A percentile compares a stretch with the other conserved stretches of the same genome.
Conservation (phyloP, 2,113 vertebrate species). For the Lethenteron camtschaticum region DNA sequence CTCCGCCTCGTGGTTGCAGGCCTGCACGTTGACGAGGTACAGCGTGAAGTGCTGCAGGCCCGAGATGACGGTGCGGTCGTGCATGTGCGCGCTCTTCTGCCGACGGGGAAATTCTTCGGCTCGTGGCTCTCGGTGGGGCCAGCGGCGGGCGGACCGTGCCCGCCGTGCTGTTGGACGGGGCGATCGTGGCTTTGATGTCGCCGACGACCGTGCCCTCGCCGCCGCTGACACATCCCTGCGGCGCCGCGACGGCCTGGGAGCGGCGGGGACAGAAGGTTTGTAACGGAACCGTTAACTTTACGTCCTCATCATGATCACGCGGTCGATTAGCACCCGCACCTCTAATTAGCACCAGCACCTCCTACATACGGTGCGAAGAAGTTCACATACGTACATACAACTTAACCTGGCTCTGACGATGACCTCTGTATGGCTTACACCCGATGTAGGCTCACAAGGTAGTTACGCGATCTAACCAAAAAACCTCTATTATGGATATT, state of each 20-base stretch:
- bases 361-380: too few relatives aligned
- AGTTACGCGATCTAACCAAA: too few relatives aligned
- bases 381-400: too few relatives aligned
- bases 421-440: too few relatives aligned
- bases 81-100: conserved; percentile 42
- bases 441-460: too few relatives aligned
- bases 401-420: too few relatives aligned
- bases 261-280: background rate
- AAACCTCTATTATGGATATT: background rate
- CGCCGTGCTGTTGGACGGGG: background rate
- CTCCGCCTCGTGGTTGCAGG: conserved; percentile 69
- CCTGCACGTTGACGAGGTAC: conserved; percentile 86
- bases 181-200: conserved; percentile 22
- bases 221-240: conserved; percentile 44
- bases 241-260: conserved; percentile 42
- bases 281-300: background rate
- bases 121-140: conserved; percentile 28
- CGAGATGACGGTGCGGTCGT: conserved; percentile 51
- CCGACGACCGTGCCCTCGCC: conserved; percentile 36
- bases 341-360: too few relatives aligned
- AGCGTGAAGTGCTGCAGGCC: conserved; percentile 63
- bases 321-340: too few relatives aligned
- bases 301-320: too few relatives aligned
- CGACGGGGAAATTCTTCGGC: conserved; percentile 48
- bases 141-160: conserved; percentile 27